Evolutionary conservation across 2,797 vertebrate species (phyloP), one percentile per base, ranked within the genome.

Genomic region (Nannoperca australis): DNA sequence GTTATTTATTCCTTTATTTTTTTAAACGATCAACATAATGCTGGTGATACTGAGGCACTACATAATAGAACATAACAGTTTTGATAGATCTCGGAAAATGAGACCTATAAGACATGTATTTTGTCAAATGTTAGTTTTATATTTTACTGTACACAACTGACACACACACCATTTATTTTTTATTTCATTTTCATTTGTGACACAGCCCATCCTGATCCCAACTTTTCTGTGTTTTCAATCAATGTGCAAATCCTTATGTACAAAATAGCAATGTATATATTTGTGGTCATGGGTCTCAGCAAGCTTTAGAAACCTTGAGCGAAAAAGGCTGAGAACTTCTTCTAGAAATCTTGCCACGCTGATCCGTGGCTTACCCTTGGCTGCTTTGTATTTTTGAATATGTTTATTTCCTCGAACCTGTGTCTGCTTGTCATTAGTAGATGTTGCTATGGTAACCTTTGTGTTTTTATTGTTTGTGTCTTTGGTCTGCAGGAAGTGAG

Each of bases 391-490:
- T 69, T 53, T 76, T 55, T 51, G 9, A 53, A 59, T 70, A 4
- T 45, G 27, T 69, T 76, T 59, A 34, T 63, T 76, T 24, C 18
- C 32, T 42, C 9, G 2, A 68, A 66, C 11, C 47, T 53, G 51
- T 63, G 22, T 76, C 45, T 82, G 60, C n/a, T 47, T 51, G 10
- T 75, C 58, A 58, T 45, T 58, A 80, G 54, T 81, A 91, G 89
- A 92, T 89, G 83, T 85, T 91, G 65, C 77, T 56, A 45, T 78
- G 59, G 76, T 83, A 89, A 91, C 87, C 84, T 84, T 82, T 63
- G 47, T 83, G 56, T 87, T 88, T 86, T 78, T 83, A 70, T 84
- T 82, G 76, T 88, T 89, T 86, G 81, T 80, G 68, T 88, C 79
- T 81, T 91, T 76, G 44, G 75, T 83, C 54, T 78, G 69, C 70